Evolutionary conservation across 2,797 vertebrate species (phyloP), one percentile per base, ranked within the genome.

Genomic region (Gambusia yucatana): DNA sequence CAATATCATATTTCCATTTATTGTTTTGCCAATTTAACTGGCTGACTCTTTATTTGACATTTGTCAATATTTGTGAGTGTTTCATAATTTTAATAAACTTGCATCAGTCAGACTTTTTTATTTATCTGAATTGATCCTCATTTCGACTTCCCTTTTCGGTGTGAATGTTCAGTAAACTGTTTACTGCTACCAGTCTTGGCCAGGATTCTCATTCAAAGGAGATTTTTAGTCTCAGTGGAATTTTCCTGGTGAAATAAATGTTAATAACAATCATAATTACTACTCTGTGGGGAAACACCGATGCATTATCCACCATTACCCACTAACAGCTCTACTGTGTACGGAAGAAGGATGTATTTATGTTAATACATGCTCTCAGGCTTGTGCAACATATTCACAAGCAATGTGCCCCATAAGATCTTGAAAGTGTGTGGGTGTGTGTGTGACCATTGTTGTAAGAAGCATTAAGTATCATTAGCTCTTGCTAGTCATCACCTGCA

Each of bases 401-500:
- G 80, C 71, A 79, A 71, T 80, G 76, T 73, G 72, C 61, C 77
- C 72, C 39, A 39, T 41, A 55, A 82, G 73, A 77, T 85, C 46
- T 46, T 86, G 80, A 71, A 63, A 48, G 77, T 83, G 22, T 3
- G 6, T 78, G 77, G 6, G 8, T 39, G 6, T 67, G 36, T 13
- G 36, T 11, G 22, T 0, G 73, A 69, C n/a, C 75, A 22, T 81
- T 88, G 78, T 80, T 84, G 75, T 77, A 87, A 75, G 85, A 78
- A 72, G 89, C 86, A 93, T 92, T 89, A 92, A 87, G 88, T 89
- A 91, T 93, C 90, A 93, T 91, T 94, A 91, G 73, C 84, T 82
- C 83, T 82, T 80, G 82, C 89, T 84, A 90, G 89, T 93, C 91
- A 94, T 93, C 91, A 93, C 92, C 92, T 94, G 89, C 88, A 86